Conservation (phyloP, 2,888 invertebrate species). For the Dryadula phaetusa region DNA sequence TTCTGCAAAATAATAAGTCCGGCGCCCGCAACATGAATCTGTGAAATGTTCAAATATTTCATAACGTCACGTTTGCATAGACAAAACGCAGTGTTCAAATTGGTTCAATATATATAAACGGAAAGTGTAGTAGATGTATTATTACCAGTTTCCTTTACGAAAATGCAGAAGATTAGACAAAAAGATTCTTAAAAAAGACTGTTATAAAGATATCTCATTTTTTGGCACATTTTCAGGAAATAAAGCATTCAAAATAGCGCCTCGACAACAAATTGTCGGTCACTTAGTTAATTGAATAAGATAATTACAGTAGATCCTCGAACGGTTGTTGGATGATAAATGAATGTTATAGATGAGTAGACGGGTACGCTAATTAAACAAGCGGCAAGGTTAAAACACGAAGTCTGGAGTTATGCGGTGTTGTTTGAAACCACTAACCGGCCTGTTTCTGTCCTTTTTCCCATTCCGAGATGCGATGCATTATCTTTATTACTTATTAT, state of each 20-base stretch:
- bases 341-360: slow-evolving; percentile 41
- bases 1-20: neutral
- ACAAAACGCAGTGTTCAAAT: neutral
- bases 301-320: slow-evolving; percentile 47
- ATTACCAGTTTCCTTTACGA: too few species aligned
- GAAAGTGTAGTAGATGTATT: too few species aligned
- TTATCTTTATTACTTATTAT: slow-evolving; percentile 43
- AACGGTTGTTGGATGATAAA: slow-evolving; percentile 51
- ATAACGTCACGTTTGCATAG: neutral
- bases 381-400: slow-evolving; percentile 38
- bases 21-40: neutral
- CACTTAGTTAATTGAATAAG: slow-evolving; percentile 46
- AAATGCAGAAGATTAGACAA: neutral
- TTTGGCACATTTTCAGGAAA: slow-evolving; percentile 26
- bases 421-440: slow-evolving; percentile 42
- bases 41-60: neutral
- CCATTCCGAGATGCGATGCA: slow-evolving; percentile 39
- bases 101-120: neutral
- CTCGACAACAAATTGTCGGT: slow-evolving; percentile 39
- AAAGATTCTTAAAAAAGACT: neutral
- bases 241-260: slow-evolving; percentile 19
- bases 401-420: slow-evolving; percentile 37
- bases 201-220: neutral
- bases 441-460: slow-evolving; percentile 35
- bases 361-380: slow-evolving; percentile 44